Evolutionary conservation across 2,113 vertebrate genomes (phyloP), one percentile per base, ranked within the genome.

Genomic region (Tetraodon nigroviridis): DNA sequence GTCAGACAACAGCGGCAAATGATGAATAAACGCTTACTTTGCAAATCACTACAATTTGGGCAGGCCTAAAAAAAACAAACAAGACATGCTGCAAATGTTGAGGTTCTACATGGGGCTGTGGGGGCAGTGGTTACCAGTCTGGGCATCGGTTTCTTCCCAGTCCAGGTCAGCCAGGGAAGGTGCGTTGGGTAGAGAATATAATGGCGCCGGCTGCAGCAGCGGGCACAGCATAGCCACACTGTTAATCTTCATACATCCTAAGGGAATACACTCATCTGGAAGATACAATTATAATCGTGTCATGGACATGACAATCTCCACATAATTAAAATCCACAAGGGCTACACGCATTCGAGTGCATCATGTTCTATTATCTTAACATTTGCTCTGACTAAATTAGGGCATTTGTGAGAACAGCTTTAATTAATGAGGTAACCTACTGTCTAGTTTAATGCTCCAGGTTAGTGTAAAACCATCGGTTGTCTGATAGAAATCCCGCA

Each of bases 401-500:
- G 12, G 53, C 16, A 17, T 54, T 18, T 55, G 15, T 27, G 11
- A 13, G 40, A 20, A 41, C 8, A 1, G 6, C 50, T 6, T 61
- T 29, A 22, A 22, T 11, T 62, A 41, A 53, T 24, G 24, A 56
- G 4, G 22, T 20, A 27, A 84, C 93, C 86, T 81, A 96, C 96
- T 89, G 61, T 96, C 93, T 0, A 93, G 79, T 78, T 95, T 98
- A 48, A 95, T 91, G 48, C 77, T 94, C 97, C 97, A 99, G 5
- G 92, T 93, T 78, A 99, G 91, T 11, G 92, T 92, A 58, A 97
- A 96, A 59, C 97, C 95, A 76, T 99, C 94, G 0, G 92, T 95
- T 78, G 96, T 98, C 58, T 96, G 87, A 70, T 97, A 99, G 79
- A 98, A 98, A 77, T 95, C 95, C 85, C 92, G 92, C 51, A 99